Evolutionary conservation across 2,797 vertebrate species (phyloP).

Genomic region (Sebastes trivittatus): DNA sequence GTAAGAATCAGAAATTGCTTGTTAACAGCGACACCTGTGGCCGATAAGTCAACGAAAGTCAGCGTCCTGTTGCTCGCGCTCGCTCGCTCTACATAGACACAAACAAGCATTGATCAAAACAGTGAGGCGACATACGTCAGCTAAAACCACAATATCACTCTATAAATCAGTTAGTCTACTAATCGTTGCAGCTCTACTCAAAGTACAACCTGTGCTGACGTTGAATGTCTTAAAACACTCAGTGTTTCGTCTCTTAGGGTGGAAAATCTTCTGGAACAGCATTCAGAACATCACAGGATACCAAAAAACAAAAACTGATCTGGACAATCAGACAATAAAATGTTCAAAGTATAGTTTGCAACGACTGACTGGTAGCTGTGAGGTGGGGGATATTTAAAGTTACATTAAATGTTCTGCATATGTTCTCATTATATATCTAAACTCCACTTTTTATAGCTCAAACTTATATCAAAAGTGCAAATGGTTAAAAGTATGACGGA

Average conservation of each 20-base stretch:
- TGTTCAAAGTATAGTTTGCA: neutral
- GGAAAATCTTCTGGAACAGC: neutral
- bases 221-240: neutral
- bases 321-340: neutral
- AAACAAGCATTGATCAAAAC: rapidly evolving
- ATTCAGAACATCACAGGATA: neutral
- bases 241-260: neutral
- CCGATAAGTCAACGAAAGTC: too few species aligned
- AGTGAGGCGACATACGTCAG: too few species aligned
- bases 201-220: neutral
- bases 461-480: neutral
- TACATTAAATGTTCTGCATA: neutral
- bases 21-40: too few species aligned
- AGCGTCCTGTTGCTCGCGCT: too few species aligned
- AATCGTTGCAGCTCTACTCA: neutral
- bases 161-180: too few species aligned
- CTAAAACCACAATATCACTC: too few species aligned
- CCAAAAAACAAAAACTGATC: neutral
- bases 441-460: neutral
- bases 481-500: neutral
- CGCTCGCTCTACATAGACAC: too few species aligned
- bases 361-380: too few species aligned
- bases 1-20: too few species aligned
- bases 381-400: neutral
- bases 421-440: neutral